A percentile compares a stretch with the other conserved stretches of the same genome.
These are phyloP conservation scores for Penaeus monodon DNA, from an alignment of 2,888 invertebrate species.

Conservation along the genomic window DNA sequence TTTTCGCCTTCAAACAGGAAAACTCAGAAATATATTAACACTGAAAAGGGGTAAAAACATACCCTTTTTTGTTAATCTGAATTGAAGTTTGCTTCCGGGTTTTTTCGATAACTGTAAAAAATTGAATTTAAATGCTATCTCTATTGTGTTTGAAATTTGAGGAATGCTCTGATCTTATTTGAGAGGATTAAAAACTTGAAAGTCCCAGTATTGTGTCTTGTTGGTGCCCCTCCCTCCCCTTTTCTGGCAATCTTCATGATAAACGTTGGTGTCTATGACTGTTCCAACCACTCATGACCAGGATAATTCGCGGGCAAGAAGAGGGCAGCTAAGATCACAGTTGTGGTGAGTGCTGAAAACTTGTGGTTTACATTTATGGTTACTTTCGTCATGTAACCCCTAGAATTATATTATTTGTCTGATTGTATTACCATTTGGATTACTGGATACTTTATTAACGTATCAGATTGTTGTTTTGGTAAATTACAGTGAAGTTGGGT, in stretches of 20 bases:
- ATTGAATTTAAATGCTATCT: neutral
- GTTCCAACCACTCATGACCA: slow-evolving; percentile 67
- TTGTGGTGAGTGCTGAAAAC: slow-evolving; percentile 27
- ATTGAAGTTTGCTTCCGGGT: neutral
- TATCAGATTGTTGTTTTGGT: too few relatives aligned
- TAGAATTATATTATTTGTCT: too few relatives aligned
- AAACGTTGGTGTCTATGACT: slow-evolving; percentile 53
- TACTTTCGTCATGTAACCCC: too few relatives aligned
- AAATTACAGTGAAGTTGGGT: too few relatives aligned
- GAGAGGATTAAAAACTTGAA: slow-evolving; percentile 36
- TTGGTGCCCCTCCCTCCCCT: slow-evolving; percentile 51
- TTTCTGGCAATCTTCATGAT: slow-evolving; percentile 59
- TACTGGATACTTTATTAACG: too few relatives aligned
- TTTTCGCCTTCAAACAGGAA: slow-evolving; percentile 77
- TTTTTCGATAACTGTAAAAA: neutral
- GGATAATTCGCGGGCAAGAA: slow-evolving; percentile 11
- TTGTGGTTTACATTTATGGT: too few relatives aligned
- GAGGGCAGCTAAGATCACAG: slow-evolving; percentile 26
- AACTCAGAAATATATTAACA: slow-evolving; percentile 66
- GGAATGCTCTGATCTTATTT: slow-evolving; percentile 18
- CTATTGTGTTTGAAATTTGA: neutral
- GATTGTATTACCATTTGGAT: too few relatives aligned
- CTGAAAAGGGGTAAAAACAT: slow-evolving; percentile 37
- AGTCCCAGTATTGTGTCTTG: slow-evolving; percentile 59
- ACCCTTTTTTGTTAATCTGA: neutral